phyloP scores from a whole-genome alignment of 2,888 invertebrate species.

The Drosophila mimica region DNA sequence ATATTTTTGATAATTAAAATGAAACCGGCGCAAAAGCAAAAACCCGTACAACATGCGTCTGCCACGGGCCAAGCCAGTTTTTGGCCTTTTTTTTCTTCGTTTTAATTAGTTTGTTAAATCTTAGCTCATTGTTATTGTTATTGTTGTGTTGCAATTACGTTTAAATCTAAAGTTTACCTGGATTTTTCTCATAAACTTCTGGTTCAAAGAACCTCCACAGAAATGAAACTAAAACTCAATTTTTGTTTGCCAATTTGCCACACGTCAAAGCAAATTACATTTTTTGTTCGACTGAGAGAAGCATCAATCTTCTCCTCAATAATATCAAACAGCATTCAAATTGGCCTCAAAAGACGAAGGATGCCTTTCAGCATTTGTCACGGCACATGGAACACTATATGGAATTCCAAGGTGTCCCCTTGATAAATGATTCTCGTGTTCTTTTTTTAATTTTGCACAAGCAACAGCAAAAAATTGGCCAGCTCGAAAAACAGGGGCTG shows the following conservation, averaged over 20 bases:
- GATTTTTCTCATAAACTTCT: conserved; percentile 37
- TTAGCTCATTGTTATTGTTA: conserved; percentile 1
- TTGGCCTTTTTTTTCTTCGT: conserved; percentile 25
- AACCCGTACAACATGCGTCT: conserved; percentile 74
- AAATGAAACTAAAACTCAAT: conserved; percentile 21
- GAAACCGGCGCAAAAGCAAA: conserved; percentile 65
- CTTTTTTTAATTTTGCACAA: conserved; percentile 68
- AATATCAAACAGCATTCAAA: conserved; percentile 69
- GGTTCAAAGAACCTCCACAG: conserved; percentile 62
- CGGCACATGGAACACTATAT: conserved; percentile 3
- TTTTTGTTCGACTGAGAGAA: conserved; percentile 8
- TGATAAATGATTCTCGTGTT: conserved; percentile 68
- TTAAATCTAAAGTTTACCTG: conserved; percentile 54
- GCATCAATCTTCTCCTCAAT: conserved; percentile 68
- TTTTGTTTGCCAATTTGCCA: conserved; percentile 44
- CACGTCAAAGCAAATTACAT: conserved; percentile 41
- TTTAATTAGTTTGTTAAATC: conserved; percentile 65
- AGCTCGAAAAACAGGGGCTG: conserved; percentile 40
- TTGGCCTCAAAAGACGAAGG: conserved; percentile 36
- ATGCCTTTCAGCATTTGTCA: conserved; percentile 52
- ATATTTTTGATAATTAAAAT: conserved; percentile 80
- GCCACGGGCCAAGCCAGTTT: conserved; percentile 83
- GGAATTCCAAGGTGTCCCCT: conserved; percentile 54
- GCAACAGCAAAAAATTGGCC: conserved; percentile 16
- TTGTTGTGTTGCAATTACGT: conserved; percentile 49